phyloP scores from a whole-genome alignment of 2,888 invertebrate genomes.

The Pristionchus mayeri region DNA sequence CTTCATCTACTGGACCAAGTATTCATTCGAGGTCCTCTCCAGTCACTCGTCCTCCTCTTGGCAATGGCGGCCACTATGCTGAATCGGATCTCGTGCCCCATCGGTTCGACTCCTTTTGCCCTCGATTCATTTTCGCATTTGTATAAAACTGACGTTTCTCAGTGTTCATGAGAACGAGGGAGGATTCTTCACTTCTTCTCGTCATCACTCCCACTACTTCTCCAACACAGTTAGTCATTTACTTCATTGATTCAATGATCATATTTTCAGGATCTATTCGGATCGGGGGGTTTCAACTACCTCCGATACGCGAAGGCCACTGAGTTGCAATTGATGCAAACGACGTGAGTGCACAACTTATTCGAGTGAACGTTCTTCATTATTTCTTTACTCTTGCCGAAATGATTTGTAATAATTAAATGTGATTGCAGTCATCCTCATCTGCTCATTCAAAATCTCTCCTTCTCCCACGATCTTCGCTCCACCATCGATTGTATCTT shows the following conservation, averaged over 20 bases:
- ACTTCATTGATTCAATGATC: no score
- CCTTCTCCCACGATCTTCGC: conserved; percentile 80
- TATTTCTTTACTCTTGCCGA: no score
- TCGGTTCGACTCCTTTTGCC: no score
- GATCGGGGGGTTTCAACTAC: conserved; percentile 60
- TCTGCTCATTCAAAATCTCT: conserved; percentile 82
- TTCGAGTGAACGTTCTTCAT: not conserved
- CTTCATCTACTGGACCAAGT: no score
- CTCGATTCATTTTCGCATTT: no score
- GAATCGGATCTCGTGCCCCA: conserved; percentile 53
- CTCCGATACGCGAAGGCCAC: conserved; percentile 65
- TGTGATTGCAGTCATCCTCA: conserved; percentile 75
- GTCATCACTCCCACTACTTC: conserved; percentile 71
- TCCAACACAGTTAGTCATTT: conserved; percentile 57
- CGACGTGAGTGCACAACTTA: conserved; percentile 31
- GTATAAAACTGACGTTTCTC: not conserved
- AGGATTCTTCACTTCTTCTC: conserved; percentile 53
- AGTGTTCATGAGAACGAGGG: not conserved
- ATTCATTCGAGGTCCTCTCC: not conserved
- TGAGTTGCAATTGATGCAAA: conserved; percentile 54
- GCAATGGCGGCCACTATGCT: conserved; percentile 51
- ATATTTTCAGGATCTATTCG: conserved; percentile 59
- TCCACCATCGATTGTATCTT: conserved; percentile 77
- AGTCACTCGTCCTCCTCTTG: not conserved
- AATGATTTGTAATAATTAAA: no score